Percentiles rank a stretch among this genome's conserved stretches.
Evolutionary conservation across 1,140 invertebrate species (phyloP).

Genomic region (Teleopsis dalmanni): DNA sequence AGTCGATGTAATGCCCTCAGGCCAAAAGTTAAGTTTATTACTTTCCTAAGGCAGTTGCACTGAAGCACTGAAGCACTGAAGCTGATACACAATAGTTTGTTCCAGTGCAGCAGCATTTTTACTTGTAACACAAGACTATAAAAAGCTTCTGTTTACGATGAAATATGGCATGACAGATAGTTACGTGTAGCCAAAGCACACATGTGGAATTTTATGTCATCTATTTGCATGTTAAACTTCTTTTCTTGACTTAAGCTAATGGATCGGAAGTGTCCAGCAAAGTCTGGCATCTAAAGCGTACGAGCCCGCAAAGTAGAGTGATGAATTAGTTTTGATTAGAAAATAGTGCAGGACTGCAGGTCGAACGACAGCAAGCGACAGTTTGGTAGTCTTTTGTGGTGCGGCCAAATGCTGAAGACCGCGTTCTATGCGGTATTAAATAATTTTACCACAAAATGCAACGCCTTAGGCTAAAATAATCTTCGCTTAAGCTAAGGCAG

Average conservation of each 20-base stretch:
- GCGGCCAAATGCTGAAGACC: too few relatives aligned
- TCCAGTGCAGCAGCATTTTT: too few relatives aligned
- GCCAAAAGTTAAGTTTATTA: too few relatives aligned
- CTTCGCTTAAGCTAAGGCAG: too few relatives aligned
- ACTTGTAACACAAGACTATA: too few relatives aligned
- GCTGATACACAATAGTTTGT: too few relatives aligned
- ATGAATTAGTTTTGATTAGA: conserved; percentile 42
- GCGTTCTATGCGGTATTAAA: too few relatives aligned
- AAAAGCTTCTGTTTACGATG: conserved; percentile 19
- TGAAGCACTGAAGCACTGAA: too few relatives aligned
- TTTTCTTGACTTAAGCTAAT: neutral
- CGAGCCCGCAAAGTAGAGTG: conserved; percentile 15
- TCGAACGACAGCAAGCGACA: conserved; percentile 9
- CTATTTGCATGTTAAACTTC: neutral
- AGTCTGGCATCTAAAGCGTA: neutral
- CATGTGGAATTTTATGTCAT: conserved; percentile 9
- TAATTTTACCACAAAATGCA: too few relatives aligned
- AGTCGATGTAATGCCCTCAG: too few relatives aligned
- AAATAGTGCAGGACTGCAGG: conserved; percentile 2
- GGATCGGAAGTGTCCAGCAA: neutral
- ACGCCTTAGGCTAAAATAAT: too few relatives aligned
- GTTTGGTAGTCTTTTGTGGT: neutral
- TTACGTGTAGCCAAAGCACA: neutral
- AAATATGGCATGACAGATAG: conserved; percentile 39
- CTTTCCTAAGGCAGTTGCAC: too few relatives aligned